Evolutionary conservation across 2,797 vertebrate species (phyloP).

Genomic region (Lithobates pipiens): DNA sequence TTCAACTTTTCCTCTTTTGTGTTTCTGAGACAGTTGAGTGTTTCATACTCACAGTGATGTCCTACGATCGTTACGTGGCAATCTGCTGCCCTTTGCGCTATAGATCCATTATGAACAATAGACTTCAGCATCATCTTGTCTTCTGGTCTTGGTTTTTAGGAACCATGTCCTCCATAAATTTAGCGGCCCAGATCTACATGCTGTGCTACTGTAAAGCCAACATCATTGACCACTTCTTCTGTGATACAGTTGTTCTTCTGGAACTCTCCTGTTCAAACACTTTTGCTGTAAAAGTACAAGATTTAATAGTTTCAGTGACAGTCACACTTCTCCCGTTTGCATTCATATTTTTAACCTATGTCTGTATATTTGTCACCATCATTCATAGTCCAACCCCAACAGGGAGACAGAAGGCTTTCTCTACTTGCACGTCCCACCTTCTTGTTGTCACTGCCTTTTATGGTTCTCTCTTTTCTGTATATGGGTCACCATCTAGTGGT

Average conservation of each 20-base stretch:
- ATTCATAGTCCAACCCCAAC: not conserved
- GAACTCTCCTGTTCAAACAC: conserved; percentile 38
- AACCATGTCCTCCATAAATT: conserved; percentile 44
- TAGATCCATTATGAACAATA: conserved; percentile 54
- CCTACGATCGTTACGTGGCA: conserved; percentile 63
- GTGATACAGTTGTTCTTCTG: conserved; percentile 26
- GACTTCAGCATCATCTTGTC: conserved; percentile 61
- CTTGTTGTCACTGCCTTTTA: conserved; percentile 36
- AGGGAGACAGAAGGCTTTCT: conserved; percentile 27
- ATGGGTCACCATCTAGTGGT: conserved; percentile 16
- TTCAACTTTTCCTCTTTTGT: conserved; percentile 65
- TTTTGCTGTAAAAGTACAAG: conserved; percentile 28
- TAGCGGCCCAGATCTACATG: conserved; percentile 14
- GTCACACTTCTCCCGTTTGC: conserved; percentile 29
- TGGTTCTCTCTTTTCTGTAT: conserved; percentile 26
- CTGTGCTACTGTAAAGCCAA: conserved; percentile 9
- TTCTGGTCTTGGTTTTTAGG: conserved; percentile 64
- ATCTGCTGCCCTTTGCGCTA: conserved; percentile 64
- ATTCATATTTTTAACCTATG: conserved; percentile 34
- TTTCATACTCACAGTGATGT: conserved; percentile 67
- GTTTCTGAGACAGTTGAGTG: conserved; percentile 64
- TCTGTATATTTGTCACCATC: conserved; percentile 33
- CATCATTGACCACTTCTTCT: conserved; percentile 51
- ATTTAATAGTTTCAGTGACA: conserved; percentile 26
- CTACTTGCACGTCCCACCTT: conserved; percentile 46